Conservation (phyloP, 2,888 invertebrate species). For the Lapara coniferarum region DNA sequence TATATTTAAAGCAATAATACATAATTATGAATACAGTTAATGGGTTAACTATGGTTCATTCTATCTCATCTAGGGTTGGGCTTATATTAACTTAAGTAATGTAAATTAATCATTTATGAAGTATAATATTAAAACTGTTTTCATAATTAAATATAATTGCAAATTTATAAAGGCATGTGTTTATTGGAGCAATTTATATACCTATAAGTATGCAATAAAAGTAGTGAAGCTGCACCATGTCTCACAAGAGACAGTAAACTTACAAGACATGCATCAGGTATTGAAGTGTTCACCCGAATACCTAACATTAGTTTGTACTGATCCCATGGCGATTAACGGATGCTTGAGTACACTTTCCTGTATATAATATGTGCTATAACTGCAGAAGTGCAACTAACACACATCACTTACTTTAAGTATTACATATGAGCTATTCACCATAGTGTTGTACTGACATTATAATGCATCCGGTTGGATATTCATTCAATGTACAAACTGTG, state of each 20-base stretch:
- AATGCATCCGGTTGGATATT: not conserved
- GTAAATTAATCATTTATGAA: not conserved
- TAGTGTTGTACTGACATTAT: not conserved
- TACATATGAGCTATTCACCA: not conserved
- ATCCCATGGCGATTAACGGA: not conserved
- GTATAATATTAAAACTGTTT: not conserved
- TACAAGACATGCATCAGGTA: not conserved
- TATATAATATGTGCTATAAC: not conserved
- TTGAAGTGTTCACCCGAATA: not conserved
- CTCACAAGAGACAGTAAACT: not conserved
- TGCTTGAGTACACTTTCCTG: not conserved
- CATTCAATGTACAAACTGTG: constrained; percentile 1
- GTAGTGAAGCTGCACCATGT: not conserved
- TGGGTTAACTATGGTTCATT: not conserved
- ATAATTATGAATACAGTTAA: not conserved
- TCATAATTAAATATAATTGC: not conserved
- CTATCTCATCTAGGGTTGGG: not conserved
- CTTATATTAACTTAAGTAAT: constrained; percentile 3
- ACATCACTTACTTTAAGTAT: not conserved
- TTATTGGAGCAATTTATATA: not conserved
- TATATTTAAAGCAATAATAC: not conserved
- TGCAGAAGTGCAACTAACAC: not conserved
- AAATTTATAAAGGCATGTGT: not conserved
- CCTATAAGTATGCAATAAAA: not conserved
- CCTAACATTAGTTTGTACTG: not conserved